phyloP scores from a whole-genome alignment of 2,888 invertebrate genomes.

The Amphipoea oculea region DNA sequence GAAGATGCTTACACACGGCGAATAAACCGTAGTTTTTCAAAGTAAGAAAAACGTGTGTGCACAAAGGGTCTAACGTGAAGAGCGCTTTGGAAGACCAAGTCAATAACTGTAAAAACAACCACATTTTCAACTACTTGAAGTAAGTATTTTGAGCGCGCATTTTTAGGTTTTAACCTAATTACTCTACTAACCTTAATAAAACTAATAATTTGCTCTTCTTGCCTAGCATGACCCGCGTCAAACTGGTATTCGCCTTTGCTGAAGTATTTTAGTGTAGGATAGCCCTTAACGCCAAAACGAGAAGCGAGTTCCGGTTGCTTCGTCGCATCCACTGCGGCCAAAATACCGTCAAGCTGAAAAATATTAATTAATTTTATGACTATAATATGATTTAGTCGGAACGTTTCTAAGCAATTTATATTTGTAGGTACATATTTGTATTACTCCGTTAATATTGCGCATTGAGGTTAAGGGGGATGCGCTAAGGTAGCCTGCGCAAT shows the following conservation, averaged over 20 bases:
- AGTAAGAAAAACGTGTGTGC: no score
- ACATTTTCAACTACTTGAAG: neutral
- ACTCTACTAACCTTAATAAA: conserved; percentile 92
- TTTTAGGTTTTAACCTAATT: neutral
- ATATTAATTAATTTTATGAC: neutral
- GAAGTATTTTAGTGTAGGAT: conserved; percentile 95
- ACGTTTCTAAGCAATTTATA: neutral
- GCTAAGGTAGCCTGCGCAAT: no score
- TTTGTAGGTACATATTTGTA: neutral
- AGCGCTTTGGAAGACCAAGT: neutral
- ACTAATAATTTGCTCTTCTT: conserved; percentile 94
- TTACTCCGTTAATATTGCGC: neutral
- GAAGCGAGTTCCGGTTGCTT: conserved; percentile 93
- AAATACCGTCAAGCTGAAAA: conserved; percentile 92
- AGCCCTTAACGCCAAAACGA: conserved; percentile 93
- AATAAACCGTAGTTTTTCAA: no score
- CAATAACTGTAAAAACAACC: neutral
- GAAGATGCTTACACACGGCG: no score
- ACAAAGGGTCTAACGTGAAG: neutral
- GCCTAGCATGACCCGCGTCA: conserved; percentile 94
- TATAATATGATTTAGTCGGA: neutral
- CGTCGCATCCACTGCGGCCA: conserved; percentile 97
- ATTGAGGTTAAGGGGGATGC: neutral
- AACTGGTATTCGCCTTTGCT: conserved; percentile 94
- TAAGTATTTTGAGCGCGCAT: neutral